These are phyloP conservation scores for Holotrichia oblita DNA, from an alignment of 1,140 invertebrate genomes.

Conservation along the genomic window DNA sequence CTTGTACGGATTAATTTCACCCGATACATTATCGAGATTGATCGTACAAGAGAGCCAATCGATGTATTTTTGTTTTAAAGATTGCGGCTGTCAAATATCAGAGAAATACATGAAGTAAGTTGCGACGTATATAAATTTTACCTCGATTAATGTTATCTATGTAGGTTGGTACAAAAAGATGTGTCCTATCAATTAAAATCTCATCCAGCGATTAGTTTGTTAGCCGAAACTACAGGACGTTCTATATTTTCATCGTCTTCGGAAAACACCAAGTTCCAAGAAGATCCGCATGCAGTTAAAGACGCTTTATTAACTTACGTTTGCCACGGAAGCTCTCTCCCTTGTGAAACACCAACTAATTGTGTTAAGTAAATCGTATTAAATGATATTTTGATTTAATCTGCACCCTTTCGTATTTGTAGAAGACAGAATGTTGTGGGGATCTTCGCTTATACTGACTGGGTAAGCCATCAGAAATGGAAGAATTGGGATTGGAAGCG, in stretches of 20 bases:
- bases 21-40: conserved; percentile 63
- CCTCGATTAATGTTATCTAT: no score
- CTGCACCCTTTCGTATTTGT: conserved; percentile 61
- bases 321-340: conserved; percentile 82
- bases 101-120: conserved; percentile 60
- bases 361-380: conserved; percentile 52
- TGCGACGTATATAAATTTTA: no score
- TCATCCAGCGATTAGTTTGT: conserved; percentile 71
- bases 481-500: conserved; percentile 72
- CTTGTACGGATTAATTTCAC: conserved; percentile 77
- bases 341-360: conserved; percentile 66
- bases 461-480: conserved; percentile 74
- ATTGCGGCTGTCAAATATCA: conserved; percentile 82
- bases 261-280: conserved; percentile 50
- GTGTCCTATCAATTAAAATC: conserved; percentile 64
- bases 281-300: conserved; percentile 73
- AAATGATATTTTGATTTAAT: neutral
- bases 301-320: conserved; percentile 85
- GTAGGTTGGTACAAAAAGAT: conserved; percentile 55
- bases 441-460: conserved; percentile 79
- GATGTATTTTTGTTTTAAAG: conserved; percentile 84
- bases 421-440: conserved; percentile 76
- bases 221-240: conserved; percentile 54
- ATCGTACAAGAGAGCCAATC: conserved; percentile 77
- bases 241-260: conserved; percentile 55